Base-by-base conservation (phyloP, 2,888 invertebrate species). In the Melanostoma scalare region DNA sequence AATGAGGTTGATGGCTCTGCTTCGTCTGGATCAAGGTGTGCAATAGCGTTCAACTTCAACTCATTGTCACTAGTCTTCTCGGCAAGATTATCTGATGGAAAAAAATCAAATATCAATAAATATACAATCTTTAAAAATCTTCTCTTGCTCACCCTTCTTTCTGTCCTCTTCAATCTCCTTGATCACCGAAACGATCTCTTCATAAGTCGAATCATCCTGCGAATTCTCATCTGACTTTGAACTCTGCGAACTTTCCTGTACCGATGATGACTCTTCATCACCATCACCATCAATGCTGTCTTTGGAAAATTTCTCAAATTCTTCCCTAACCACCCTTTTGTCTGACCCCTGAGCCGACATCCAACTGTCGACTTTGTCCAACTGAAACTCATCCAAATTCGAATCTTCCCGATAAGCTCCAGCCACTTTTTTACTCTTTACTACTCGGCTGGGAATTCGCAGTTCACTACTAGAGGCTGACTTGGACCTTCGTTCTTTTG, bases 301-400 rank as follows among this genome's bases (percentile, higher is more conserved):
- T 60, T 84, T 86, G 36, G 84, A 86, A 42, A 86, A 86, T 42
- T 88, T 87, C 31, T 87, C 87, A 42, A 87, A 85, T 30, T 85
- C 72, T 2, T 80, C 61, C 4, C 55, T 63, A 0, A 40, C 35
- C 4, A 50, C 73, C 4, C 35, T 67, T 55, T 52, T 61, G 6
- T 38, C 63, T 6, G 58, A 86, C 68, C 3, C 61, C 72, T 91
- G 89, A 86, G 90, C 88, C 6, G 92, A 90, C 90, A 91, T 91
- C 91, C 91, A 91, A 72, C 90, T 91, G 67, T 91, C 92, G 38
- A 91, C 89, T 86, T 91, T 91, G 76, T 91, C 92, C 76, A 91
- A 86, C 86, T 91, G 89, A 73, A 91, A 91, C 72, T 91, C 91
- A 60, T 88, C 89, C 4, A 91, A 79, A 78, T 89, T 90, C 0